Base-by-base conservation (phyloP, 2,113 vertebrate genomes). In the Hylia prasina region DNA sequence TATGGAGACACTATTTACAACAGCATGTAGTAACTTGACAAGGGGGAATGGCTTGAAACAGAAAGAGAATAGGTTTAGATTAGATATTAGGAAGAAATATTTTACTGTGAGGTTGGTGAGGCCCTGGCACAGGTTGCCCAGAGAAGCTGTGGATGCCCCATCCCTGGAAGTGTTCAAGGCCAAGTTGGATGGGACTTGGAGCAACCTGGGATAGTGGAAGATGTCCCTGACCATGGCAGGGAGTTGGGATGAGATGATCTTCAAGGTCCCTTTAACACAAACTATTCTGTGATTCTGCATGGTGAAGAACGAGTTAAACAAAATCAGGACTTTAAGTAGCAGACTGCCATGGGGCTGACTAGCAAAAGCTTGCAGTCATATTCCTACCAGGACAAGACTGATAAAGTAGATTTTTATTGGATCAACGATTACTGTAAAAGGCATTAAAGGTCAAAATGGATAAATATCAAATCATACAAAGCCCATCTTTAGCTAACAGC, bases 401-500 rank as follows among this genome's bases (percentile, higher is more conserved):
- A 93, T 89, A 88, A 95, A 96, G 83, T 73, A 76, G 78, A 68
- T 91, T 94, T 96, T 95, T 89, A 96, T 87, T 88, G 75, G 93
- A 93, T 82, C 88, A 86, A 91, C 89, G 92, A 95, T 93, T 94
- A 95, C 86, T 82, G 78, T 93, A 94, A 96, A 94, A 94, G 88
- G 39, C 65, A 89, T 92, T 96, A 97, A 93, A 96, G 96, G 93
- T 97, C 93, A 96, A 93, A 92, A 94, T 80, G 50, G 90, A 95
- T 96, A 96, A 93, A 96, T 95, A 96, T 92, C 93, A 95, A 91
- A 83, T 72, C 89, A 88, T 94, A 96, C 35, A 93, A 96, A 92
- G 35, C 88, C 75, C 70, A 76, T 96, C 78, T 81, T 77, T 64
- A 91, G 68, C 80, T 93, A 90, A 89, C 25, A 87, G 86, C 93